A percentile compares a stretch with the other conserved stretches of the same genome.
Evolutionary conservation across 2,797 vertebrate genomes (phyloP).

Genomic region (Micropoecilia bifurca): DNA sequence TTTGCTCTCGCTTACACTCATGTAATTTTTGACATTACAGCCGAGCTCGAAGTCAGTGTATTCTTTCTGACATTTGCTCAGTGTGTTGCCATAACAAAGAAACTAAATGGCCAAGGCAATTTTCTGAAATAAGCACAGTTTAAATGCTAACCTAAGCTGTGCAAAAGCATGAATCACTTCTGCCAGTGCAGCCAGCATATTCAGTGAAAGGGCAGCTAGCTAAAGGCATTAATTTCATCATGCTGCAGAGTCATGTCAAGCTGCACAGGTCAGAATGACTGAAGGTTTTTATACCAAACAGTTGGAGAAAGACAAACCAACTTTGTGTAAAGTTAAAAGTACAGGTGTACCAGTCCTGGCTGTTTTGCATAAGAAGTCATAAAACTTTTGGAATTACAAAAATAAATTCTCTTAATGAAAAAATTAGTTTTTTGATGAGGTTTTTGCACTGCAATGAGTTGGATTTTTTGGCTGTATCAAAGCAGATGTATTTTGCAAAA

Average conservation of each 20-base stretch:
- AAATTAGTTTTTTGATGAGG: no score
- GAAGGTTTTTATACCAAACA: not conserved
- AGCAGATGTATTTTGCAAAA: no score
- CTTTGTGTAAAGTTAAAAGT: not conserved
- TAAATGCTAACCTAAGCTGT: constrained; percentile 7
- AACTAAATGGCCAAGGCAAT: constrained; percentile 7
- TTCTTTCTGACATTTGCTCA: constrained; percentile 7
- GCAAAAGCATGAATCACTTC: constrained; percentile 24
- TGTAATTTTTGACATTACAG: constrained; percentile 1
- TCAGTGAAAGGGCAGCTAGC: not conserved
- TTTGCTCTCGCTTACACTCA: not conserved
- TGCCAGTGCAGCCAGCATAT: constrained; percentile 1
- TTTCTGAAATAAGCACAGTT: constrained; percentile 41
- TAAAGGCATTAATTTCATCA: constrained; percentile 21
- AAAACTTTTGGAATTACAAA: no score
- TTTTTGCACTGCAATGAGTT: no score
- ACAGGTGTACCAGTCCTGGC: not conserved
- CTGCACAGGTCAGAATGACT: constrained; percentile 6
- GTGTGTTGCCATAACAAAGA: constrained; percentile 20
- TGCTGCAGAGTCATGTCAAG: not conserved
- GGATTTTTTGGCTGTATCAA: no score
- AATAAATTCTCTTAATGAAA: not conserved
- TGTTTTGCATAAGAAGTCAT: not conserved
- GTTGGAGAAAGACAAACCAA: not conserved
- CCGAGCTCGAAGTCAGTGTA: not conserved